These are phyloP conservation scores for Dreissena rostriformis DNA, from an alignment of 1,140 invertebrate species.

Conservation along the genomic window DNA sequence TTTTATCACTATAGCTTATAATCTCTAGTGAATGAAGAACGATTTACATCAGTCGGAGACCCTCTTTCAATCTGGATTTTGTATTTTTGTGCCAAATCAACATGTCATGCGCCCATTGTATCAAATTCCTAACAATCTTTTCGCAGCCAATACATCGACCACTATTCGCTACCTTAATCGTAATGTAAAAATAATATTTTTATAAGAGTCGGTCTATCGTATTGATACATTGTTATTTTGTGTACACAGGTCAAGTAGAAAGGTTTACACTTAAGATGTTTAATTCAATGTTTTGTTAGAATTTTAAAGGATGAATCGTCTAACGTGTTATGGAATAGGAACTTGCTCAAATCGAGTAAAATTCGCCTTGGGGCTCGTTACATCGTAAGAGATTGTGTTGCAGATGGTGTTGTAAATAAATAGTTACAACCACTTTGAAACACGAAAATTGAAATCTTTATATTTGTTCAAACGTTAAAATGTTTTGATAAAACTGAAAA, in stretches of 20 bases:
- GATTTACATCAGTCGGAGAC: too few relatives aligned
- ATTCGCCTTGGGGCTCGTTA: not conserved
- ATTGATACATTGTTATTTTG: constrained; percentile 1
- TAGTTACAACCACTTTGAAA: not conserved
- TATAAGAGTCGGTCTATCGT: not conserved
- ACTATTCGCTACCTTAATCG: not conserved
- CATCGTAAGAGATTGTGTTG: constrained; percentile 14
- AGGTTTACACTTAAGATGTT: not conserved
- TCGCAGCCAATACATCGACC: not conserved
- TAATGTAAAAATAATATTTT: constrained; percentile 45
- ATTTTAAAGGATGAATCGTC: constrained; percentile 1
- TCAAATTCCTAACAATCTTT: constrained; percentile 12
- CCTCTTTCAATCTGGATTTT: not conserved
- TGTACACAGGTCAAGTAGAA: constrained; percentile 22
- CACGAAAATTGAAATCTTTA: constrained; percentile 27
- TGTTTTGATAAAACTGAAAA: constrained; percentile 19
- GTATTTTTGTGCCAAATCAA: constrained; percentile 24
- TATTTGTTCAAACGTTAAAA: constrained; percentile 36
- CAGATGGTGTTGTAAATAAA: constrained; percentile 21
- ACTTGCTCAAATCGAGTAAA: not conserved
- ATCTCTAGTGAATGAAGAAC: too few relatives aligned
- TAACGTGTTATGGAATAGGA: not conserved
- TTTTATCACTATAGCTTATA: too few relatives aligned
- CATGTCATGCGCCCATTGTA: not conserved
- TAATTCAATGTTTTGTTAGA: constrained; percentile 28